Conservation (phyloP, 2,113 vertebrate species). For the Pteronura brasiliensis region DNA sequence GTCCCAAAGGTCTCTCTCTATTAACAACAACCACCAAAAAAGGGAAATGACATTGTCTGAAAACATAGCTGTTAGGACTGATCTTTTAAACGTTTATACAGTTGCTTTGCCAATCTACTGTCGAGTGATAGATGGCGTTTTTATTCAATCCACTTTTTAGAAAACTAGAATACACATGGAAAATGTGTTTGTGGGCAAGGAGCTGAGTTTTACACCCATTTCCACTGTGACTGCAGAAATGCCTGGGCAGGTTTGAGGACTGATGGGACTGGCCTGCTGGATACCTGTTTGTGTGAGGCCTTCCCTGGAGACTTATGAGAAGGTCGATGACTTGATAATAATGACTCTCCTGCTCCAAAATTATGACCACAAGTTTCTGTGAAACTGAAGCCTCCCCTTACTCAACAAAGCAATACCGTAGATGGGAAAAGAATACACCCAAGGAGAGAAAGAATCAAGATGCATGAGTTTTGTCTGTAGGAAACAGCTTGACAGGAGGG, state of each 20-base stretch:
- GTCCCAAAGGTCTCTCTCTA: not conserved
- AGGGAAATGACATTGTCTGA: not conserved
- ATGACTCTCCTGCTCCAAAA: not conserved
- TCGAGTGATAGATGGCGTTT: not conserved
- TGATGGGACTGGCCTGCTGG: not conserved
- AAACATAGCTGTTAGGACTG: not conserved
- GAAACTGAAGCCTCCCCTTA: not conserved
- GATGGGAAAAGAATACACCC: not conserved
- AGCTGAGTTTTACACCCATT: not conserved
- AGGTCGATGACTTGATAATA: not conserved
- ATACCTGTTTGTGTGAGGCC: not conserved
- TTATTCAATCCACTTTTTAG: not conserved
- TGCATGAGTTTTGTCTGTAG: not conserved
- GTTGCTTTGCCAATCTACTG: not conserved
- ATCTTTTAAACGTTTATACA: not conserved
- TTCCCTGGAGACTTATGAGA: not conserved
- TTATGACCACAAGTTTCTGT: not conserved
- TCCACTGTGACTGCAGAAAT: not conserved
- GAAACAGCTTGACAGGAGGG: not conserved
- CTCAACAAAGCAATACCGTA: not conserved
- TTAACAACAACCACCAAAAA: not conserved
- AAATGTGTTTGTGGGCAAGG: not conserved
- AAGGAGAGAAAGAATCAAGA: constrained; percentile 1
- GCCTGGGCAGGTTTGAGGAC: not conserved
- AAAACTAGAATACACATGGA: not conserved